A percentile compares a stretch with the other conserved stretches of the same genome.
Conservation (phyloP, 2,113 vertebrate genomes). For the Quiscalus mexicanus region DNA sequence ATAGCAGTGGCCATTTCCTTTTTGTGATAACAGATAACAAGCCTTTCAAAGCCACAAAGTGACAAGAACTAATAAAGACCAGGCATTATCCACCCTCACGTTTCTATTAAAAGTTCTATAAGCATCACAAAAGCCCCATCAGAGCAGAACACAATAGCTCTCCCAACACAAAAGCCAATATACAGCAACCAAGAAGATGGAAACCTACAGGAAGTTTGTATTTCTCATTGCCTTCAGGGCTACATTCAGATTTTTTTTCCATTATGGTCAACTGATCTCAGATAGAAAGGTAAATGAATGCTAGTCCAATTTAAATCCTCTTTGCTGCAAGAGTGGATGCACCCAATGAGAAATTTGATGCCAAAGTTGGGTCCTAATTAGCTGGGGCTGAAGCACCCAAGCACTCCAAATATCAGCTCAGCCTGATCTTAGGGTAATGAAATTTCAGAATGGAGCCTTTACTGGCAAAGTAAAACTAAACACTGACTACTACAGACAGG, state of each 20-base stretch:
- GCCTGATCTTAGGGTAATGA: not conserved
- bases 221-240: not conserved
- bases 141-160: not conserved
- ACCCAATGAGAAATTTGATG: not conserved
- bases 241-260: not conserved
- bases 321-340: not conserved
- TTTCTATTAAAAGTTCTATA: slow-evolving; percentile 21
- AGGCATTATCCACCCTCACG: not conserved
- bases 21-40: not conserved
- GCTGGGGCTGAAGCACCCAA: not conserved
- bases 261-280: not conserved
- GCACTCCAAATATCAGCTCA: not conserved
- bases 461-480: not conserved
- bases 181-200: not conserved
- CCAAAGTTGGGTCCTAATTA: not conserved
- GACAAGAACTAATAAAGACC: slow-evolving; percentile 43
- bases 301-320: not conserved
- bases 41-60: slow-evolving; percentile 33
- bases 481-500: not conserved
- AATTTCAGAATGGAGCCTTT: not conserved
- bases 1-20: not conserved
- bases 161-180: slow-evolving; percentile 17
- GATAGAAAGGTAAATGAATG: not conserved
- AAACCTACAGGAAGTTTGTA: not conserved
- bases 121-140: not conserved